A percentile compares a stretch with the other conserved stretches of the same genome.
phyloP scores from a whole-genome alignment of 2,113 vertebrate species.

The Eudyptes chrysolophus region DNA sequence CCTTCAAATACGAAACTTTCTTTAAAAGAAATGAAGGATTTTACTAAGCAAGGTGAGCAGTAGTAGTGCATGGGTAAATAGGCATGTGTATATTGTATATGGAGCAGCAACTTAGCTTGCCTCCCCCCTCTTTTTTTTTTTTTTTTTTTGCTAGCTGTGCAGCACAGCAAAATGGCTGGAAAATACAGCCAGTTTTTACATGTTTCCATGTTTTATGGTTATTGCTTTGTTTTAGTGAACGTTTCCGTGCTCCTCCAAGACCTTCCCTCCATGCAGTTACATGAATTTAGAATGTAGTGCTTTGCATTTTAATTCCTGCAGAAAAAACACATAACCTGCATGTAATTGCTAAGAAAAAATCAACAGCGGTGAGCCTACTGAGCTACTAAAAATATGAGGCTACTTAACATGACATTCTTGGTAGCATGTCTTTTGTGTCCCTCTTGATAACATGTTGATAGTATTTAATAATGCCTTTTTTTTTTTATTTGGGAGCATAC shows the following conservation, averaged over 20 bases:
- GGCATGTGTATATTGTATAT: slow-evolving; percentile 25
- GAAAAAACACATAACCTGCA: slow-evolving; percentile 13
- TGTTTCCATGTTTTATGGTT: not conserved
- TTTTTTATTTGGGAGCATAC: not conserved
- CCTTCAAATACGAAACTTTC: slow-evolving; percentile 39
- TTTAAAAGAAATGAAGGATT: slow-evolving; percentile 57
- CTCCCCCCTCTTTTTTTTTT: not conserved
- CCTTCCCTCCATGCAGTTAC: not conserved
- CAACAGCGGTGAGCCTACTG: not conserved
- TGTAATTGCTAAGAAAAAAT: slow-evolving; percentile 39
- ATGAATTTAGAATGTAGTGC: not conserved
- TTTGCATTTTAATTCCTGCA: slow-evolving; percentile 53
- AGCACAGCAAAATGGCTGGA: not conserved
- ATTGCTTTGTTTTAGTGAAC: not conserved
- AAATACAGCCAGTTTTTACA: not conserved
- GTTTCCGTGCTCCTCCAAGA: not conserved
- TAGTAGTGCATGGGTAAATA: slow-evolving; percentile 40
- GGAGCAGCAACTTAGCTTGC: slow-evolving; percentile 1
- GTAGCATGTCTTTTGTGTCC: slow-evolving; percentile 37
- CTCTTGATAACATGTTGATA: not conserved
- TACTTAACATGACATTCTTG: not conserved
- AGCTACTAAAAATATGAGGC: slow-evolving; percentile 30
- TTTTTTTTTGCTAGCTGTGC: not conserved
- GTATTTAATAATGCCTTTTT: not conserved
- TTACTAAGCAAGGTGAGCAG: slow-evolving; percentile 55